Percentiles rank a stretch among this genome's conserved stretches.
Evolutionary conservation across 2,888 invertebrate genomes (phyloP).

Genomic region (Seira ritae): DNA sequence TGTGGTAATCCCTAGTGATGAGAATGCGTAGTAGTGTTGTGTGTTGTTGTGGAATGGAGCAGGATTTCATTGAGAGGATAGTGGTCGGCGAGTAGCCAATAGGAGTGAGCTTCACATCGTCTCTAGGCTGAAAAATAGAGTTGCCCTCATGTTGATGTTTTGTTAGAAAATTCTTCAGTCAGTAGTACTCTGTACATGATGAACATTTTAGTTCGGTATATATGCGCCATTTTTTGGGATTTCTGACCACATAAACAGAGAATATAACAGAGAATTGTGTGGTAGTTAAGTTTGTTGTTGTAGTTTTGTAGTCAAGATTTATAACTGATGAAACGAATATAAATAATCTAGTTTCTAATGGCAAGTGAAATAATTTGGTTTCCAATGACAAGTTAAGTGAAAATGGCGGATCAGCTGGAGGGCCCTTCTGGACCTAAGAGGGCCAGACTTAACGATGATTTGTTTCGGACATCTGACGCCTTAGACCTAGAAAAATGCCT

Average conservation of each 20-base stretch:
- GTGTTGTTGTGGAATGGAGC: no score
- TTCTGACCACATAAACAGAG: conserved; percentile 4
- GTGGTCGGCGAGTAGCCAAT: no score
- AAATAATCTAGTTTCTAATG: background rate
- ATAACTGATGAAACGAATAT: conserved; percentile 38
- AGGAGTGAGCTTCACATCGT: no score
- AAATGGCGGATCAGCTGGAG: conserved; percentile 96
- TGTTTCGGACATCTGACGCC: conserved; percentile 86
- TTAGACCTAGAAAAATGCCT: conserved; percentile 94
- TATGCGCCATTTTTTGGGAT: conserved; percentile 1
- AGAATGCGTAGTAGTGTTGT: no score
- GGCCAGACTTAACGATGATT: conserved; percentile 92
- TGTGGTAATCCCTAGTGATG: no score
- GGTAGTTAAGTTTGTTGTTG: conserved; percentile 51
- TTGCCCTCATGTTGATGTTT: no score
- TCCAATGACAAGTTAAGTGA: conserved; percentile 72
- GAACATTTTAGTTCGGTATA: no score
- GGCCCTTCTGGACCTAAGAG: conserved; percentile 95
- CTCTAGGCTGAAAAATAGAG: no score
- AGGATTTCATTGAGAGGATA: no score
- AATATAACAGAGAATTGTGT: background rate
- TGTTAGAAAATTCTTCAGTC: no score
- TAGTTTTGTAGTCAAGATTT: conserved; percentile 60
- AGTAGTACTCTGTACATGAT: no score
- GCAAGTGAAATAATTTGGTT: background rate